phyloP scores from a whole-genome alignment of 2,113 vertebrate species.

The Hemicordylus capensis region DNA sequence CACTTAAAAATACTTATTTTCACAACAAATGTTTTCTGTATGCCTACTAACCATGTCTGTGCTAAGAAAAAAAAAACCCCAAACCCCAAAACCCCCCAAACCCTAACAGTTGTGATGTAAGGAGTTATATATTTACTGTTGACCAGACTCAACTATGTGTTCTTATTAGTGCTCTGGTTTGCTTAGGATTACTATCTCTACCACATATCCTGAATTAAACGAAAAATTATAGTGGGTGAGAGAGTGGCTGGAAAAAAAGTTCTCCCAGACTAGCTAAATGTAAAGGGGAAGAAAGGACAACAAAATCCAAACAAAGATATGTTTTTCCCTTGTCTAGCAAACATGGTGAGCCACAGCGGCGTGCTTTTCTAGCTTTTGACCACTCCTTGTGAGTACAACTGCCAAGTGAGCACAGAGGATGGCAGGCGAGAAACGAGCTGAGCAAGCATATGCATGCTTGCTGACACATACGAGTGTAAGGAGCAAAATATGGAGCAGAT shows the following conservation, averaged over 20 bases:
- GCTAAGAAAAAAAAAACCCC: background rate
- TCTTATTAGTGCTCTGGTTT: background rate
- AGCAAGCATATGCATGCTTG: background rate
- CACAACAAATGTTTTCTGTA: background rate
- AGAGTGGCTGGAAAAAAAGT: background rate
- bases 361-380: background rate
- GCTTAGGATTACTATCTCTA: background rate
- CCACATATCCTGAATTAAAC: conserved; percentile 16
- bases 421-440: background rate
- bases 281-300: background rate
- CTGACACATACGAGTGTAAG: background rate
- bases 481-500: background rate
- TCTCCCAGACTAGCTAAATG: background rate
- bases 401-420: background rate
- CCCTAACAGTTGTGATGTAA: background rate
- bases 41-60: background rate
- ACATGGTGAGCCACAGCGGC: conserved; percentile 1
- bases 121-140: background rate
- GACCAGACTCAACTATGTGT: background rate
- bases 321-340: background rate
- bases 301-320: background rate
- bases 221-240: conserved; percentile 6
- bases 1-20: background rate
- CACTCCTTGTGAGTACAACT: background rate
- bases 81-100: no score